phyloP scores from a whole-genome alignment of 2,888 invertebrate genomes.

The Barypeithes pellucidus region DNA sequence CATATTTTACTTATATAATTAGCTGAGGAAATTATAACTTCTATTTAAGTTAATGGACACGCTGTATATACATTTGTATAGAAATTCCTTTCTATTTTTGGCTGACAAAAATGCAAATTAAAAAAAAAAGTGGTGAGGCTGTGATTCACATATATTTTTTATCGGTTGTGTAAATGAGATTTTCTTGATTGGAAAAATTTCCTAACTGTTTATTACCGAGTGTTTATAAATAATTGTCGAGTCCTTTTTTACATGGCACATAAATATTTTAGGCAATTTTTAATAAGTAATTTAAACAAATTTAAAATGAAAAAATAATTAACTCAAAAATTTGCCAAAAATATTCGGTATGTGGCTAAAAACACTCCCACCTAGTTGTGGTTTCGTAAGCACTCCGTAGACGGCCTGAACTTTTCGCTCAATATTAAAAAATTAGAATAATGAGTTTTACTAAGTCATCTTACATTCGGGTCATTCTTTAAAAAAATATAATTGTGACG shows the following conservation, averaged over 20 bases:
- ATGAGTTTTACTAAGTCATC: slow-evolving; percentile 41
- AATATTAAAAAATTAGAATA: slow-evolving; percentile 29
- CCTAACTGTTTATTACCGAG: slow-evolving; percentile 2
- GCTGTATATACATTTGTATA: slow-evolving; percentile 2
- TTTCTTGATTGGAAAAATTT: slow-evolving; percentile 26
- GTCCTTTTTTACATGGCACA: neutral
- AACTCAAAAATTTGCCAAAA: neutral
- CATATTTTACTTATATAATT: no score
- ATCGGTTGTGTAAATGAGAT: slow-evolving; percentile 47
- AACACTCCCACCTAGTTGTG: no score
- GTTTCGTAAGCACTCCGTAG: slow-evolving; percentile 10
- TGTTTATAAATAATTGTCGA: neutral
- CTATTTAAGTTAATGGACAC: no score
- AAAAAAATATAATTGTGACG: neutral
- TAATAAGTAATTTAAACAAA: no score
- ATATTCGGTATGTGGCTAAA: neutral
- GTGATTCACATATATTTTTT: slow-evolving; percentile 41
- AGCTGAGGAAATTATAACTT: no score
- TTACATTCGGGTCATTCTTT: slow-evolving; percentile 23
- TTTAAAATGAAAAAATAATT: neutral
- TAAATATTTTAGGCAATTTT: no score
- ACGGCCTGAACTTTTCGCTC: slow-evolving; percentile 28
- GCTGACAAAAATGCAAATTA: slow-evolving; percentile 16
- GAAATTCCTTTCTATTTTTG: slow-evolving; percentile 12
- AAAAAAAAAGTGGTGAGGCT: slow-evolving; percentile 34